These are phyloP conservation scores for Carettochelys insculpta DNA, from an alignment of 2,113 vertebrate species.

Conservation along the genomic window DNA sequence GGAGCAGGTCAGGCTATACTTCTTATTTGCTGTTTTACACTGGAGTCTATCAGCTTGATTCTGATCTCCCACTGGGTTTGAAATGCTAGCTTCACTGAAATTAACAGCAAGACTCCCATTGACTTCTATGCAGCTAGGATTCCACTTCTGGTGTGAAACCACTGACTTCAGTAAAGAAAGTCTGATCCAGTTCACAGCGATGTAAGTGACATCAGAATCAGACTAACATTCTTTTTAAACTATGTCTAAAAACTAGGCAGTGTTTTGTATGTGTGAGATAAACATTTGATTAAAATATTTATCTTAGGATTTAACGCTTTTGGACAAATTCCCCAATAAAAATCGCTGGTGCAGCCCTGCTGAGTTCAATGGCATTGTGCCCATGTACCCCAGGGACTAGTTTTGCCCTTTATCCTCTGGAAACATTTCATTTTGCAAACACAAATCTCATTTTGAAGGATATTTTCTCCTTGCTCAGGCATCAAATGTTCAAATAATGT, in stretches of 20 bases:
- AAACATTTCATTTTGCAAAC: conserved; percentile 16
- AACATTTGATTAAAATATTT: not conserved
- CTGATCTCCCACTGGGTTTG: not conserved
- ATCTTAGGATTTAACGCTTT: not conserved
- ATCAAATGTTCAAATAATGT: not conserved
- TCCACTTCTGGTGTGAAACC: fast-evolving
- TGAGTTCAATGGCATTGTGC: not conserved
- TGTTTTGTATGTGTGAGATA: not conserved
- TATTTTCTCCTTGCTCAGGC: not conserved
- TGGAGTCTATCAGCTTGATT: not conserved
- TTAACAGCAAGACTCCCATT: not conserved
- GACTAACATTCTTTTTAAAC: not conserved
- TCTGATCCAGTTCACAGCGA: not conserved
- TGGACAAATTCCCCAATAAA: not conserved
- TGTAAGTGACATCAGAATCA: not conserved
- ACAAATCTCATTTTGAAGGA: conserved; percentile 8
- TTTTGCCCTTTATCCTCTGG: not conserved
- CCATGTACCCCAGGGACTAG: not conserved
- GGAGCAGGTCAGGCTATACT: not conserved
- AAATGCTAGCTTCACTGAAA: not conserved
- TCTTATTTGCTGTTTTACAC: not conserved
- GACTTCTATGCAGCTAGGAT: not conserved
- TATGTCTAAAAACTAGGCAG: not conserved
- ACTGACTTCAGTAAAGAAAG: not conserved
- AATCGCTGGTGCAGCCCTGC: not conserved